Conservation (phyloP, 2,113 vertebrate genomes). For the Pipa parva region DNA sequence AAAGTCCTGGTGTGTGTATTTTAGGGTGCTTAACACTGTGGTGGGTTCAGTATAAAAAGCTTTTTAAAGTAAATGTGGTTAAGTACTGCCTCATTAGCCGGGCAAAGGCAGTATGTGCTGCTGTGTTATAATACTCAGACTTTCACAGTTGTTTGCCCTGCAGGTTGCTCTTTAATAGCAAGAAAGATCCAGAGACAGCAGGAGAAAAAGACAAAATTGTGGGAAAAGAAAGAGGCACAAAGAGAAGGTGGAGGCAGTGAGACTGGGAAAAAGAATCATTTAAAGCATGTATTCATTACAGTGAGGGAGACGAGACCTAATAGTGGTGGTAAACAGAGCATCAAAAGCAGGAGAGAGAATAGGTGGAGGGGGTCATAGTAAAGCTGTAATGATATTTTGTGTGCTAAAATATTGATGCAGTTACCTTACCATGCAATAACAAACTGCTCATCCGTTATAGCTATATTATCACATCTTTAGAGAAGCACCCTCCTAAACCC, state of each 20-base stretch:
- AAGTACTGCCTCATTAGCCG: constrained; percentile 33
- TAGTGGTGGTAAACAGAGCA: not conserved
- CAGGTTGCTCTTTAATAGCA: constrained; percentile 34
- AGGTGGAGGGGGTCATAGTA: no score
- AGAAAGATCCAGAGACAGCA: constrained; percentile 22
- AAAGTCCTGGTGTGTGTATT: constrained; percentile 12
- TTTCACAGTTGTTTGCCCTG: constrained; percentile 26
- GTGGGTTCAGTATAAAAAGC: constrained; percentile 19
- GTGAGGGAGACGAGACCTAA: not conserved
- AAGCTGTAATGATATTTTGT: no score
- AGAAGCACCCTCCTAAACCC: no score
- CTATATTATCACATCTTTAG: no score
- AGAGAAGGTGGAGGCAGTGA: not conserved
- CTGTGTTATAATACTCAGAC: constrained; percentile 5
- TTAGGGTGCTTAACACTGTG: constrained; percentile 7
- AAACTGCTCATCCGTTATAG: no score
- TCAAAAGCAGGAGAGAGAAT: not conserved
- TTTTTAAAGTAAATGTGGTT: constrained; percentile 30
- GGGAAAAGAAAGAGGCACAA: constrained; percentile 9
- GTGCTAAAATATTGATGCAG: no score
- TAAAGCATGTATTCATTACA: not conserved
- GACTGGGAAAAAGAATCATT: constrained; percentile 5
- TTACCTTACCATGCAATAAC: no score
- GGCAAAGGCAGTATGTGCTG: constrained; percentile 24
- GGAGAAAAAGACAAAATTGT: not conserved